Base-by-base conservation (phyloP, 2,888 invertebrate species). In the Drosophila quinaria region DNA sequence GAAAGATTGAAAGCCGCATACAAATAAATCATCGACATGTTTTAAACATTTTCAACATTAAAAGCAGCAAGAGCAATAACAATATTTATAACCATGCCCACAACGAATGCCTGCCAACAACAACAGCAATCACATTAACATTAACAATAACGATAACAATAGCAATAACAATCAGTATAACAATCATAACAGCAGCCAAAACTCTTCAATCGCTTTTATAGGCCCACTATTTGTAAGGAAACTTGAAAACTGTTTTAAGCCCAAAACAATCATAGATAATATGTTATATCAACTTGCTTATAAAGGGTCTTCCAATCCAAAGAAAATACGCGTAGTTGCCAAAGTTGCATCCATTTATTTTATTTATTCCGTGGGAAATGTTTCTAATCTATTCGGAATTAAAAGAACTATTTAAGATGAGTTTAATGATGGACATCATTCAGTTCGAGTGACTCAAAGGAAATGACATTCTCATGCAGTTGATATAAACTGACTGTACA, bases 1-100 rank as follows among this genome's bases (percentile, higher is more conserved):
- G 33, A 11, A 47, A 19, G 17, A 19, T 31, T 31, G 47, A 39
- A 58, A 75, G 41, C 64, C 79, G 17, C 68, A 74, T 35, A 22
- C 65, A 66, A 65, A 82, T 80, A 80, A 74, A 82, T 79, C 79
- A 81, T 70, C 63, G 69, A 64, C 67, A 71, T 74, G 72, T 69
- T 72, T 79, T 60, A 63, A 54, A 54, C 42, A 41, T 70, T 66
- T 64, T 62, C 54, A 59, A 62, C 59, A 74, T 70, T 70, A 56
- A 44, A 35, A 56, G 22, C 58, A 42, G 10, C 11, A 25, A 59
- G 17, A 22, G 61, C 52, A 31, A 42, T 56, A 67, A 67, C 68
- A 52, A 73, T 41, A 63, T 25, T 25, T 25, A 25, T 54, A 64
- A 52, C 52, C 52, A 62, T 60, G 22, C 9, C 49, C 39, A 70